Conservation (phyloP, 2,888 invertebrate species). For the Conomelus anceps region DNA sequence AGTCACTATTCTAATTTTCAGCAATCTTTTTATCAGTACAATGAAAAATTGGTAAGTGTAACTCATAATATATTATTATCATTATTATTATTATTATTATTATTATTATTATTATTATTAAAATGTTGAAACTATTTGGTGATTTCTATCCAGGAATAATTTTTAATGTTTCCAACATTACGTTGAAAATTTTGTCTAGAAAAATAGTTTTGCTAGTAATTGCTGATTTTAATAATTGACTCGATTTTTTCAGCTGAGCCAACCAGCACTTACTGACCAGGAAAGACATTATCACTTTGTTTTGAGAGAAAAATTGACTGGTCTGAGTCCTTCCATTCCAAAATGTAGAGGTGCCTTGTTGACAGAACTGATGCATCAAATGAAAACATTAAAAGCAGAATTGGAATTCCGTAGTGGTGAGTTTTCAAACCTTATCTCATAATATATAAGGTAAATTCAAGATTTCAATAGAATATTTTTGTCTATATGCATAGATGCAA, state of each 20-base stretch:
- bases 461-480: too few relatives aligned
- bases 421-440: too few relatives aligned
- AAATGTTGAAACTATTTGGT: not conserved
- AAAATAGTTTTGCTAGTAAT: too few relatives aligned
- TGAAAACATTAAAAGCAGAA: constrained; percentile 80
- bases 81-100: too few relatives aligned
- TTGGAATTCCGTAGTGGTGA: constrained; percentile 49
- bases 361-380: constrained; percentile 77
- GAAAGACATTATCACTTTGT: constrained; percentile 41
- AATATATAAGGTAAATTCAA: too few relatives aligned
- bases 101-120: too few relatives aligned
- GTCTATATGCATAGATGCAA: too few relatives aligned
- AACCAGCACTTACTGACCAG: constrained; percentile 38
- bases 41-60: too few relatives aligned
- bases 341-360: constrained; percentile 79
- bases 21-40: too few relatives aligned
- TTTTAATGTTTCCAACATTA: not conserved
- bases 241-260: constrained; percentile 36
- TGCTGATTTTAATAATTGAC: not conserved
- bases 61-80: too few relatives aligned
- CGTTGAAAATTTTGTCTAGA: too few relatives aligned
- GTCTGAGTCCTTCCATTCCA: constrained; percentile 69
- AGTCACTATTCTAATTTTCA: too few relatives aligned
- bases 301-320: constrained; percentile 63
- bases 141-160: not conserved